These are phyloP conservation scores for Falco rusticolus DNA, from an alignment of 2,797 vertebrate genomes.

Conservation along the genomic window DNA sequence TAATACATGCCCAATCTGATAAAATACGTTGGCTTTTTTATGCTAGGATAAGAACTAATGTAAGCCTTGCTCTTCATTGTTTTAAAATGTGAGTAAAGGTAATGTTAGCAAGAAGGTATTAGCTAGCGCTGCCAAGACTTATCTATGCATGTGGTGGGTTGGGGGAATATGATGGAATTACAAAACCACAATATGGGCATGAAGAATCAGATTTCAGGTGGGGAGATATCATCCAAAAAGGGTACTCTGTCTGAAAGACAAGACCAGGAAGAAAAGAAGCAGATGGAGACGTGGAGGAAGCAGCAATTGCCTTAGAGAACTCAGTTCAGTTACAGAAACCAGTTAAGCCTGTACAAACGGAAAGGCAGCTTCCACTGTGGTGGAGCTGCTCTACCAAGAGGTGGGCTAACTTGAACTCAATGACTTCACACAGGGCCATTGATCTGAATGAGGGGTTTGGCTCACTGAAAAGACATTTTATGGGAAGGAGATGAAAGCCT, in stretches of 20 bases:
- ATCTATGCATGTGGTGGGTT: background rate
- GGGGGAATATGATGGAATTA: background rate
- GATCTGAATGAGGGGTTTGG: background rate
- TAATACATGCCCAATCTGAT: background rate
- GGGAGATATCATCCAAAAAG: background rate
- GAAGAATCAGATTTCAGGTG: background rate
- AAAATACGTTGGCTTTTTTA: background rate
- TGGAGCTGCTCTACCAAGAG: background rate
- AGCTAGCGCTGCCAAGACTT: background rate
- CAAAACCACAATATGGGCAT: background rate
- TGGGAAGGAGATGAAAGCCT: background rate
- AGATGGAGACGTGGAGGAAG: background rate
- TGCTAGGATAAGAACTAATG: background rate
- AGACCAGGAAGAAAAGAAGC: background rate
- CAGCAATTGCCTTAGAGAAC: background rate
- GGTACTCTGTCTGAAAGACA: background rate
- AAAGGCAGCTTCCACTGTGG: background rate
- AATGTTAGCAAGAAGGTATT: background rate
- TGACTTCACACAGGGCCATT: background rate
- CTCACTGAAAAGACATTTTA: background rate
- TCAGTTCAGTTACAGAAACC: background rate
- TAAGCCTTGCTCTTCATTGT: background rate
- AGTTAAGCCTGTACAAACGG: background rate
- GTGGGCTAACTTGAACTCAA: background rate
- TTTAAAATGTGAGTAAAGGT: background rate